These are phyloP conservation scores for Rhizomys pruinosus DNA, from an alignment of 2,113 vertebrate species.

Conservation along the genomic window DNA sequence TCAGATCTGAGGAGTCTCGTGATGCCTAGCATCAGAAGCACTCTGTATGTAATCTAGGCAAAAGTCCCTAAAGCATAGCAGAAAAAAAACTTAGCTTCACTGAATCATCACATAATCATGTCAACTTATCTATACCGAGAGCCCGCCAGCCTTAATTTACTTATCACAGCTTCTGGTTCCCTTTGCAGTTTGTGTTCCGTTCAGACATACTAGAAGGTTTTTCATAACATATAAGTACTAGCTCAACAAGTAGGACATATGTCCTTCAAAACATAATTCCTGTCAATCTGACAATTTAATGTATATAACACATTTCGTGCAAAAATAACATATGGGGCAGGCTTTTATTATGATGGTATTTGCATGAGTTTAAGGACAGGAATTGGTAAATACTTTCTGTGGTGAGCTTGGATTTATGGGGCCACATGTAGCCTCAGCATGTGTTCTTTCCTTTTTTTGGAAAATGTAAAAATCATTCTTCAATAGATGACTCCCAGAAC, in stretches of 20 bases:
- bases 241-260: neutral
- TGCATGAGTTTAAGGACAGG: neutral
- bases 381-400: neutral
- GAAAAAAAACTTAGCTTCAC: neutral
- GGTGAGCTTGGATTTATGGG: conserved; percentile 4
- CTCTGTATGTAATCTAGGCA: neutral
- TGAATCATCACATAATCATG: neutral
- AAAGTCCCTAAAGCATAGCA: too few species aligned
- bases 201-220: neutral
- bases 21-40: neutral
- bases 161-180: neutral
- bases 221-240: neutral
- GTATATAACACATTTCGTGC: neutral
- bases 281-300: neutral
- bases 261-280: conserved; percentile 16
- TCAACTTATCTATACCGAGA: neutral
- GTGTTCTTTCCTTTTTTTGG: neutral
- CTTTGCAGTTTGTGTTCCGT: neutral
- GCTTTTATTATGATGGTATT: neutral
- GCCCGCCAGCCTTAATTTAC: neutral
- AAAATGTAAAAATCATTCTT: neutral
- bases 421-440: neutral
- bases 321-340: neutral
- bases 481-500: neutral
- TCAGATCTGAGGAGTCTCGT: neutral